These are phyloP conservation scores for Rhabdomys dilectus DNA, from an alignment of 2,113 vertebrate genomes.

Conservation along the genomic window DNA sequence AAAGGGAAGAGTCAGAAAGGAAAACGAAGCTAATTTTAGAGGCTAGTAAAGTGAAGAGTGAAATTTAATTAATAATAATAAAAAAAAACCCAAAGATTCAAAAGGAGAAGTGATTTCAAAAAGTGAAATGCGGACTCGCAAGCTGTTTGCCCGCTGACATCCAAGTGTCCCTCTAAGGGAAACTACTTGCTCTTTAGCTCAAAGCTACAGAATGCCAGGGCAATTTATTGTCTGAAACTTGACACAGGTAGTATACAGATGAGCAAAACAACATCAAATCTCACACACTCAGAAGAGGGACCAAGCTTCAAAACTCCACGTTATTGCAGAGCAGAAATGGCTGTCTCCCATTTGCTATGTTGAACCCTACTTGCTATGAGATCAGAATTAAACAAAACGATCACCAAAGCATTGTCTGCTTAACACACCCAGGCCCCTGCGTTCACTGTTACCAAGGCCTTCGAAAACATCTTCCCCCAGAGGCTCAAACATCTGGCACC, in stretches of 20 bases:
- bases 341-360: neutral
- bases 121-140: neutral
- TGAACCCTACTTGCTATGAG: neutral
- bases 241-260: neutral
- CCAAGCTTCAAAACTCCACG: neutral
- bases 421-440: neutral
- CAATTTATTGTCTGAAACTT: neutral
- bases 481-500: slow-evolving; percentile 8
- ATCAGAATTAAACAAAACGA: neutral
- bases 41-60: neutral
- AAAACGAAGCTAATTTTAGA: neutral
- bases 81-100: neutral
- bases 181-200: neutral
- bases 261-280: neutral
- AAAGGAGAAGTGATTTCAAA: neutral
- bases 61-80: neutral
- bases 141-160: neutral
- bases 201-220: neutral
- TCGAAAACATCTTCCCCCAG: neutral
- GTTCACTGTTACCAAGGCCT: neutral
- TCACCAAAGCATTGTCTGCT: neutral
- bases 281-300: neutral
- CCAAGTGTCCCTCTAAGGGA: neutral
- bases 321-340: neutral
- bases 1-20: neutral